Evolutionary conservation across 1,140 invertebrate species (phyloP), one percentile per base, ranked within the genome.

Genomic region (Heliconius nattereri): DNA sequence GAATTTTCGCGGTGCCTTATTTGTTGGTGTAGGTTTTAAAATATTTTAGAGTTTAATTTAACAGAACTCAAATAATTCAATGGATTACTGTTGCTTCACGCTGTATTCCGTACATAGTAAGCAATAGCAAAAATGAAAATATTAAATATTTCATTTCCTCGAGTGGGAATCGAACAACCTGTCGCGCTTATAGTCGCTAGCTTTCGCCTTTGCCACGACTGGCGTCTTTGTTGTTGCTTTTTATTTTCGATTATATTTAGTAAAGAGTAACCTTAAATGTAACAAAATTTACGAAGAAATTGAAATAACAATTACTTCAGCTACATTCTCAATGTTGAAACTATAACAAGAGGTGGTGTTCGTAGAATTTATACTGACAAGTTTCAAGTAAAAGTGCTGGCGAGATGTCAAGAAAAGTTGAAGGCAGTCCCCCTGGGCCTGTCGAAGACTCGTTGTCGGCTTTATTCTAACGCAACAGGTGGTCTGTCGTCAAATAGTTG

Each of bases 371-470:
- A 26, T 66, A 66, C 60, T 66, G 77, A 80, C 72, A 71, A 77
- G 79, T 78, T 73, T 49, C 37, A 74, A 81, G 79, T 81, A 81
- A 81, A 81, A 81, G 79, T 81, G 71, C 81, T 81, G 81, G 83
- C 83, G 72, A 60, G 71, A 79, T 82, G 82, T 79, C 83, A 83
- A 84, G 83, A 83, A 86, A 86, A 86, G 75, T 86, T 85, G 76
- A 66, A 79, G 81, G 79, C 79, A 57, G 75, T 73, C 60, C 60
- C 40, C 60, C 40, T 26, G 2, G 16, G 78, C 78, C 76, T 78
- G 72, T 81, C 78, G 80, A 81, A 80, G 79, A 45, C 82, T 84
- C 73, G 76, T 70, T 70, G 84, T 75, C 80, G 80, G 81, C 80
- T 83, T 70, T 78, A 78, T 78, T 66, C 11, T 70, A 81, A 76